Evolutionary conservation across 2,113 vertebrate genomes (phyloP), one percentile per base, ranked within the genome.

Genomic region (Trogon melanurus): DNA sequence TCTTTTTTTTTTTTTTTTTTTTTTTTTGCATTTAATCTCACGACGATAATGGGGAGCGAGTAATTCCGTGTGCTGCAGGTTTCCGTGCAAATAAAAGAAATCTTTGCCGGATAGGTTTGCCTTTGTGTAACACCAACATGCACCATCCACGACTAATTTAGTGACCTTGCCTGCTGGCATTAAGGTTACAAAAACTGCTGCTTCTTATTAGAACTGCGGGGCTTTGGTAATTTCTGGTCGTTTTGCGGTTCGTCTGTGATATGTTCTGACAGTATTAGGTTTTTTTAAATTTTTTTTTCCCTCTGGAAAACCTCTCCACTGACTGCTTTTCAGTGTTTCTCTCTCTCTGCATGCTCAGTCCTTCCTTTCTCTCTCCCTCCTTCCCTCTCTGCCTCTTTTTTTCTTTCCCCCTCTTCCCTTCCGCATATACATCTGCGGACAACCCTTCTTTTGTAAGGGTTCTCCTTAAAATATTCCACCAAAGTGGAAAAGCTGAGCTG

Each of bases 161-260:
- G 67, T 92, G 95, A 96, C 94, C 96, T 96, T 91, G 86, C 54
- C 80, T 90, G 82, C 71, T 75, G 2, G 56, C 62, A 5, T 18
- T 69, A 62, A 86, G 91, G 92, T 80, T 88, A 41, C 88, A 64
- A 32, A 79, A 76, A 57, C 73, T 79, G 72, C 53, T 56, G 88
- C 79, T 85, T 2, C 70, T 87, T 73, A 23, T 83, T 25, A 44
- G 3, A 27, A 45, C 81, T 60, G 60, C n/a, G 44, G 38, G 85
- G 34, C 30, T 86, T 48, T 7, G 88, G 32, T n/a, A 34, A 80
- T 75, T 74, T 13, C 83, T 53, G n/a, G 89, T 92, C 69, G 18
- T 50, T 72, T 81, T 64, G 82, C 73, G 21, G 57, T 32, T 88
- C 30, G 23, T 27, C 76, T 57, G 23, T 10, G 91, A 44, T n/a